Conservation (phyloP, 2,113 vertebrate genomes). For the Vidua macroura region DNA sequence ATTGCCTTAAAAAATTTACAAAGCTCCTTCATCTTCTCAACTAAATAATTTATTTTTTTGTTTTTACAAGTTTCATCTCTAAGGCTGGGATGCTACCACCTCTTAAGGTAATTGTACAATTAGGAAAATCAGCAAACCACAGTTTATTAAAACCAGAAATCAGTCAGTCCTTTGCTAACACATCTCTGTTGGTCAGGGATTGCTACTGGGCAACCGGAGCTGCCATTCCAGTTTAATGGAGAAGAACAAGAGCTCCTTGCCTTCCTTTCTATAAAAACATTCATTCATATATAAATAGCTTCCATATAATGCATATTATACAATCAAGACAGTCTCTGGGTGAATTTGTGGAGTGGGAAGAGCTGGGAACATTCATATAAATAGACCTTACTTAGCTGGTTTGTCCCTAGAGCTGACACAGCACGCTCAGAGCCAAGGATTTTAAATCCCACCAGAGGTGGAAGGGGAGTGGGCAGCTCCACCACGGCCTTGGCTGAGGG, state of each 20-base stretch:
- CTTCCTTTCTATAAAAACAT: constrained; percentile 65
- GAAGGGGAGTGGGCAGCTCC: neutral
- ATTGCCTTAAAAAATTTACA: constrained; percentile 66
- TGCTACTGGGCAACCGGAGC: neutral
- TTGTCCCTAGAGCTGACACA: neutral
- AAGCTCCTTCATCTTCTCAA: constrained; percentile 76
- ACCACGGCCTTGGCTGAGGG: neutral
- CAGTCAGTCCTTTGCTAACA: neutral
- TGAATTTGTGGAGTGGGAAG: constrained; percentile 43
- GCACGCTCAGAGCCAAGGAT: neutral
- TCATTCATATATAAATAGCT: constrained; percentile 71
- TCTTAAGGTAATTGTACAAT: constrained; percentile 17
- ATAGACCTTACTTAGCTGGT: constrained; percentile 29
- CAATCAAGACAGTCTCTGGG: constrained; percentile 63
- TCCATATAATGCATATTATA: constrained; percentile 61
- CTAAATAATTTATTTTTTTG: neutral
- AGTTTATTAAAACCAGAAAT: constrained; percentile 15
- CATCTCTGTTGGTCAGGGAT: neutral
- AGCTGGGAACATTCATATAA: constrained; percentile 56
- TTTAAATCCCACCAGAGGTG: neutral
- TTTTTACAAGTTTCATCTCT: constrained; percentile 2
- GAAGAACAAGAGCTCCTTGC: constrained; percentile 8
- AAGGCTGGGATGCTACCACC: constrained; percentile 24
- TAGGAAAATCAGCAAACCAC: constrained; percentile 53
- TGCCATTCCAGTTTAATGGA: neutral